Conservation (phyloP, 1,140 invertebrate species). For the Psix sp. region DNA sequence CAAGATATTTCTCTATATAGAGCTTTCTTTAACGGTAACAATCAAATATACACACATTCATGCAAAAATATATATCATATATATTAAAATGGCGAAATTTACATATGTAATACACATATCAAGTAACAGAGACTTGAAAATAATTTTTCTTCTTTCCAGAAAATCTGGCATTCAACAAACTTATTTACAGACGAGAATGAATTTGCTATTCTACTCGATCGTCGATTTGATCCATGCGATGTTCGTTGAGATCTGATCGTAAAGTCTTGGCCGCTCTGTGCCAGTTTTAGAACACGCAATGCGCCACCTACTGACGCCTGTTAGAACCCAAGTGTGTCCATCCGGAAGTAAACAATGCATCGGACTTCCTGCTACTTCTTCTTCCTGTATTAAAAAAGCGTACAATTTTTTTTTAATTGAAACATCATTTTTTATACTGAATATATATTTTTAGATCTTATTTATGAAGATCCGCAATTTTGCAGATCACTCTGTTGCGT, state of each 20-base stretch:
- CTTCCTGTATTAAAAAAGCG: conserved; percentile 79
- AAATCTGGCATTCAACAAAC: conserved; percentile 2
- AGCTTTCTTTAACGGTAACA: conserved; percentile 4
- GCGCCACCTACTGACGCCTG: conserved; percentile 87
- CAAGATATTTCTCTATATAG: not conserved
- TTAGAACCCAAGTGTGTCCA: conserved; percentile 83
- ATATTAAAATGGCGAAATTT: conserved; percentile 13
- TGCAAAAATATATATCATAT: too few species aligned
- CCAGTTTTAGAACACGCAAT: conserved; percentile 86
- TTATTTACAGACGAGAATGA: conserved; percentile 25
- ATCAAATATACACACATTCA: too few species aligned
- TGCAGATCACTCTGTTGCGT: too few species aligned
- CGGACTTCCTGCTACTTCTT: conserved; percentile 90
- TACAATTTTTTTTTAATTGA: not conserved
- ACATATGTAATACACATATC: conserved; percentile 14
- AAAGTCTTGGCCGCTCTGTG: conserved; percentile 86
- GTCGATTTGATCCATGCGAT: conserved; percentile 88
- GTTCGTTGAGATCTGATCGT: conserved; percentile 88
- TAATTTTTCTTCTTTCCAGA: not conserved
- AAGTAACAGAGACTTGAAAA: too few species aligned
- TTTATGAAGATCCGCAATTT: too few species aligned
- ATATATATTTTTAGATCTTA: too few species aligned
- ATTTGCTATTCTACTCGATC: conserved; percentile 71
- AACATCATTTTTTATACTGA: not conserved
- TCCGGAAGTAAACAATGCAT: conserved; percentile 85